phyloP scores from a whole-genome alignment of 2,113 vertebrate species.

The Ancistrus triradiatus region DNA sequence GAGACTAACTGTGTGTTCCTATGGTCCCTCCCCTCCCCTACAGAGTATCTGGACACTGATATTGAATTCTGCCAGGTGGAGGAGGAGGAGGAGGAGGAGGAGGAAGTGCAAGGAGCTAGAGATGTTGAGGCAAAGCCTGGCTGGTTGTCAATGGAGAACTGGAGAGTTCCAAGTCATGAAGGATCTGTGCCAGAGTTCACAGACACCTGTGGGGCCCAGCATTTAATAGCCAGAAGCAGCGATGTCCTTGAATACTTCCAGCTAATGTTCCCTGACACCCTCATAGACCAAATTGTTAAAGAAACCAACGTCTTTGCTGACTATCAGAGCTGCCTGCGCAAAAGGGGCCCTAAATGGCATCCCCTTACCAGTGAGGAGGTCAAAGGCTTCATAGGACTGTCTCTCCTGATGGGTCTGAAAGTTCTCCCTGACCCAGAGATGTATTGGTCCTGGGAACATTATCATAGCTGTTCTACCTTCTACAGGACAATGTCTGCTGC shows the following conservation, averaged over 20 bases:
- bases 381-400: slow-evolving; percentile 67
- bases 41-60: slow-evolving; percentile 61
- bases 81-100: slow-evolving; percentile 41
- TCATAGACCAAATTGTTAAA: slow-evolving; percentile 58
- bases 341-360: slow-evolving; percentile 52
- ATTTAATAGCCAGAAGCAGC: slow-evolving; percentile 46
- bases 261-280: slow-evolving; percentile 57
- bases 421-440: slow-evolving; percentile 55
- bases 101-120: slow-evolving; percentile 36
- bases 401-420: slow-evolving; percentile 67
- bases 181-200: slow-evolving; percentile 43
- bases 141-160: slow-evolving; percentile 52
- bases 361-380: slow-evolving; percentile 58
- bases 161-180: slow-evolving; percentile 41
- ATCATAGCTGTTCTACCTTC: slow-evolving; percentile 61
- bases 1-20: slow-evolving; percentile 56
- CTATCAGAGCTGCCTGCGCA: slow-evolving; percentile 37
- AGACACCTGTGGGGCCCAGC: slow-evolving; percentile 53
- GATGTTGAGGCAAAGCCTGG: slow-evolving; percentile 45
- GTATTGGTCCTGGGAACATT: slow-evolving; percentile 68
- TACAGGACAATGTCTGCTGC: slow-evolving; percentile 60
- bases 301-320: slow-evolving; percentile 66
- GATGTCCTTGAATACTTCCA: slow-evolving; percentile 72
- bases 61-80: slow-evolving; percentile 57
- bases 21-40: slow-evolving; percentile 50